These are phyloP conservation scores for Cylas formicarius DNA, from an alignment of 1,140 invertebrate genomes.

Conservation along the genomic window DNA sequence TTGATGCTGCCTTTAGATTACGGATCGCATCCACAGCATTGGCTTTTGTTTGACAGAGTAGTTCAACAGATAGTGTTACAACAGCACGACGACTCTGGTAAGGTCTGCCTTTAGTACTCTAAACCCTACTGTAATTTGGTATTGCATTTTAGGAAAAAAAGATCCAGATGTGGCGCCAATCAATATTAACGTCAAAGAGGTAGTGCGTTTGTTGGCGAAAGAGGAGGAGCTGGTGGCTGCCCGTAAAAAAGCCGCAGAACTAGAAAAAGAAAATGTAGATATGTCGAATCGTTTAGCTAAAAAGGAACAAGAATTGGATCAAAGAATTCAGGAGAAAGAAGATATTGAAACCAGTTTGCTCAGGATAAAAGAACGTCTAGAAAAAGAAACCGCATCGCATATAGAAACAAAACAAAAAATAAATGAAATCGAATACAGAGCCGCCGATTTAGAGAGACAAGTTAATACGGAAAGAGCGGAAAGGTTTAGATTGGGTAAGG, in stretches of 20 bases:
- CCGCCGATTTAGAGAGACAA: constrained; percentile 66
- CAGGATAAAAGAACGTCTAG: constrained; percentile 80
- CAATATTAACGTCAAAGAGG: constrained; percentile 85
- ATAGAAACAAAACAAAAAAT: constrained; percentile 76
- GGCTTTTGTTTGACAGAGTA: constrained; percentile 89
- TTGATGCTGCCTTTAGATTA: constrained; percentile 80
- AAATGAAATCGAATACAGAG: constrained; percentile 64
- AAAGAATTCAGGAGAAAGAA: constrained; percentile 84
- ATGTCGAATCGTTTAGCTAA: constrained; percentile 77
- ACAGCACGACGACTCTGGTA: constrained; percentile 43
- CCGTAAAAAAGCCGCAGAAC: constrained; percentile 75
- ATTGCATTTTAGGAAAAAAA: constrained; percentile 29
- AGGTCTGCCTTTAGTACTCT: not conserved
- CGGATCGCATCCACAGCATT: constrained; percentile 79
- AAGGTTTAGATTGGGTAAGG: constrained; percentile 55
- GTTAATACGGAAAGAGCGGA: constrained; percentile 77
- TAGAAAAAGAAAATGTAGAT: constrained; percentile 85
- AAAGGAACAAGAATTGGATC: constrained; percentile 89
- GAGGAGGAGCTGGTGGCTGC: constrained; percentile 88
- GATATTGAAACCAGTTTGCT: constrained; percentile 75
- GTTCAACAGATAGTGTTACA: constrained; percentile 95
- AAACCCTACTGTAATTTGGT: not conserved
- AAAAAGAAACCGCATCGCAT: constrained; percentile 81
- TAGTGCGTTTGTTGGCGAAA: constrained; percentile 84
- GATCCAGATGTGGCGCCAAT: constrained; percentile 80